Base-by-base conservation (phyloP, 2,888 invertebrate genomes). In the Cybosia mesomella region DNA sequence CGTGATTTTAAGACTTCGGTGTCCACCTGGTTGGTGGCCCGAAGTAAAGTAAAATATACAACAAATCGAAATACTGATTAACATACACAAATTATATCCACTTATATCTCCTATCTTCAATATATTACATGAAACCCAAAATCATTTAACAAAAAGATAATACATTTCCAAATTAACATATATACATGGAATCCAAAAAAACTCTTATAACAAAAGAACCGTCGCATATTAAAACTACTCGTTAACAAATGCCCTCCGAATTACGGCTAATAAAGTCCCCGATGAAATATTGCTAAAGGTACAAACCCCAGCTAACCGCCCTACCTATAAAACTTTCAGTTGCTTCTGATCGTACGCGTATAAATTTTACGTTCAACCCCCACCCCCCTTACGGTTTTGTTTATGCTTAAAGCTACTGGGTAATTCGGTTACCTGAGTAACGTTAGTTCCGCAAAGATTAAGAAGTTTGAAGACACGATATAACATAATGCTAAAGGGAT, bases 191-290 rank as follows among this genome's bases (percentile, higher is more conserved):
- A 79, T 74, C 72, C 64, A 60, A 75, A 82, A 77, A 73, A 22
- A 32, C 18, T 24, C 73, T 58, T 69, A 81, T 71, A 81, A 79
- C 80, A 81, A 77, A 72, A 58, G 58, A 68, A 60, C 79, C 75
- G 71, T 66, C 77, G 81, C 77, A 80, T 82, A 85, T 86, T 88
- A 87, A 88, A 83, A 79, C 78, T 71, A 81, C 83, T 87, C 84
- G 87, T 89, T 90, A 89, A 89, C 87, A 87, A 90, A 88, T 87
- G 84, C 89, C 87, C 84, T 85, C 83, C 85, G 86, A 81, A 90
- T 90, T 89, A 90, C 85, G 82, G 87, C 84, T 90, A 92, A 92
- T 92, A 93, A 92, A 92, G 86, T 89, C 84, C 82, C 87, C 87
- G 74, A 85, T 93, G 90, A 93, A 89, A 89, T 93, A 93, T 92